A percentile compares a stretch with the other conserved stretches of the same genome.
phyloP scores from a whole-genome alignment of 1,140 invertebrate genomes.

The Melipona quadrifasciata region DNA sequence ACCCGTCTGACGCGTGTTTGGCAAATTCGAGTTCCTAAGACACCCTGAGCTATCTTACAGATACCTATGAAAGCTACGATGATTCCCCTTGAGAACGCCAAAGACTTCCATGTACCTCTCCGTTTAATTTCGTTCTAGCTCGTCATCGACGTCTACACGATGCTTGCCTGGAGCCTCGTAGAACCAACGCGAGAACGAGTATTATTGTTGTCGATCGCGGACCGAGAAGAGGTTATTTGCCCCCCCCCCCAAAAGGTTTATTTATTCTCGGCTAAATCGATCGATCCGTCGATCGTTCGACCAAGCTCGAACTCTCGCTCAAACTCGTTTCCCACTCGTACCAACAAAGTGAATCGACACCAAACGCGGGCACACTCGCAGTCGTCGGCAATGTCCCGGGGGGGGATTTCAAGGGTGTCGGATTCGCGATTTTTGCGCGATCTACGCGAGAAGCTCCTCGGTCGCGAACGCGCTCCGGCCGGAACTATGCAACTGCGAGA shows the following conservation, averaged over 20 bases:
- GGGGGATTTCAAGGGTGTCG: no score
- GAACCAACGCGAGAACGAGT: not conserved
- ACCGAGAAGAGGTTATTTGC: not conserved
- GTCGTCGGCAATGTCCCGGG: no score
- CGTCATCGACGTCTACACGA: no score
- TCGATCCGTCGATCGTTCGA: not conserved
- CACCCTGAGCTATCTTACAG: no score
- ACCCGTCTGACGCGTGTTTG: no score
- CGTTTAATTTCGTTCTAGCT: not conserved
- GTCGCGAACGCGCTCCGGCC: not conserved
- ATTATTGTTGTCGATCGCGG: not conserved
- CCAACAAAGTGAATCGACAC: no score
- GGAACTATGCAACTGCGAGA: not conserved
- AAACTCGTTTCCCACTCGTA: not conserved
- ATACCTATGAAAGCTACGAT: no score
- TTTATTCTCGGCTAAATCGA: not conserved
- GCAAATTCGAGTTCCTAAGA: no score
- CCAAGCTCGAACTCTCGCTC: not conserved
- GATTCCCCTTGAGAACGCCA: no score
- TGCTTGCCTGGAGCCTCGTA: not conserved
- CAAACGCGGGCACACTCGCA: no score
- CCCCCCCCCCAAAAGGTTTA: not conserved
- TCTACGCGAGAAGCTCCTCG: not conserved
- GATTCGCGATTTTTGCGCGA: not conserved
- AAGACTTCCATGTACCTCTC: no score